A percentile compares a stretch with the other conserved stretches of the same genome.
These are phyloP conservation scores for Illadopsis cleaveri DNA, from an alignment of 2,113 vertebrate species.

Conservation along the genomic window DNA sequence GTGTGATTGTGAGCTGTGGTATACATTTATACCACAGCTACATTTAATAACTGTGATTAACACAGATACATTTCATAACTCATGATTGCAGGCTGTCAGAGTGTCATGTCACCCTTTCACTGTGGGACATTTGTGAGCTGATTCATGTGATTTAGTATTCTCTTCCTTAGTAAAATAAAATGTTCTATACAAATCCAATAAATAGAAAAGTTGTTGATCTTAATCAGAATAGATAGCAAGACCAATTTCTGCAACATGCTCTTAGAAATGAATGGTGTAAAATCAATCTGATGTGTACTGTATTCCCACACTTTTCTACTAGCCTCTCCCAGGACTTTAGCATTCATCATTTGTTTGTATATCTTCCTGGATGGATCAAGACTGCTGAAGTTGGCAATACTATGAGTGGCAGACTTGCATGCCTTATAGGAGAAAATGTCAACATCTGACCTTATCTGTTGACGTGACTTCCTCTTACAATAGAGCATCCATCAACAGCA, in stretches of 20 bases:
- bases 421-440: background rate
- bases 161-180: background rate
- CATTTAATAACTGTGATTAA: too few relatives aligned
- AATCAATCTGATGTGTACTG: background rate
- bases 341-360: background rate
- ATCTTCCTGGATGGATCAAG: background rate
- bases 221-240: conserved; percentile 11
- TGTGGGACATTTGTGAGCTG: background rate
- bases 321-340: background rate
- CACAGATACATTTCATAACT: background rate
- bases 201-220: background rate
- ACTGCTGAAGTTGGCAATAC: background rate
- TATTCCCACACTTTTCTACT: background rate
- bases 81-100: background rate
- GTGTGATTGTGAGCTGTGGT: background rate
- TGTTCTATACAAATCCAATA: background rate
- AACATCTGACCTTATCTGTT: background rate
- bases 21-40: background rate
- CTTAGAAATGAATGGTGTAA: background rate
- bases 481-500: background rate
- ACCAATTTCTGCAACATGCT: conserved; percentile 5
- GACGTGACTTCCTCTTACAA: background rate
- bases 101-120: background rate
- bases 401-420: background rate
- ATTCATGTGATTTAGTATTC: background rate